A percentile compares a stretch with the other conserved stretches of the same genome.
phyloP scores from a whole-genome alignment of 2,888 invertebrate genomes.

The Apodemia mormo region DNA sequence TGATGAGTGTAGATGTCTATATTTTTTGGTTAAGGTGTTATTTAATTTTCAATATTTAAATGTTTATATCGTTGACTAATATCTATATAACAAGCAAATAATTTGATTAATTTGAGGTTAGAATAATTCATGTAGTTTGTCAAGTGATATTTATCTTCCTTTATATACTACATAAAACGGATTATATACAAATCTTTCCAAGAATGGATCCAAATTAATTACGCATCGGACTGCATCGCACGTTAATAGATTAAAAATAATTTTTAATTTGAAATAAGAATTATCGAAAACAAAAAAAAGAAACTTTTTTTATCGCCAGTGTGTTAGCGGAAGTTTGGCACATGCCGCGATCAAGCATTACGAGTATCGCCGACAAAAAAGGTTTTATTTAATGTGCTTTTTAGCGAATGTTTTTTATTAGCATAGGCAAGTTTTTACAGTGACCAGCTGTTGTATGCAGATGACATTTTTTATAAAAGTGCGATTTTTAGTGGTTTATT shows the following conservation, averaged over 20 bases:
- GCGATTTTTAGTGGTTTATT: conserved; percentile 76
- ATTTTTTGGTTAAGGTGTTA: too few relatives aligned
- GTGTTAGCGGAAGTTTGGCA: conserved; percentile 63
- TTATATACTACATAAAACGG: too few relatives aligned
- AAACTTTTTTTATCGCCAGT: conserved; percentile 20
- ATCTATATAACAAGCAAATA: too few relatives aligned
- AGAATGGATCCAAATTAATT: not conserved
- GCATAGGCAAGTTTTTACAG: conserved; percentile 45
- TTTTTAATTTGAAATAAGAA: not conserved
- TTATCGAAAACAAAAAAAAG: not conserved
- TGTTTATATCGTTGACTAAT: too few relatives aligned
- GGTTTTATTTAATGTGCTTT: conserved; percentile 62
- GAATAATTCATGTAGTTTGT: too few relatives aligned
- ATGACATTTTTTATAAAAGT: conserved; percentile 72
- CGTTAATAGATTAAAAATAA: not conserved
- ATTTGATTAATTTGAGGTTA: too few relatives aligned
- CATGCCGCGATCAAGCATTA: conserved; percentile 61
- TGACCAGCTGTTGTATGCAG: conserved; percentile 79
- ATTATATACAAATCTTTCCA: too few relatives aligned
- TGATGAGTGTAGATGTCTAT: too few relatives aligned
- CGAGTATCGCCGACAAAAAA: conserved; percentile 52
- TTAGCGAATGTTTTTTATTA: conserved; percentile 65
- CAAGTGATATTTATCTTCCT: too few relatives aligned
- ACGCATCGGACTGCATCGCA: not conserved
- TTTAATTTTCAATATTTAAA: too few relatives aligned